Evolutionary conservation across 2,888 invertebrate genomes (phyloP), one percentile per base, ranked within the genome.

Genomic region (Falcaria lacertinaria): DNA sequence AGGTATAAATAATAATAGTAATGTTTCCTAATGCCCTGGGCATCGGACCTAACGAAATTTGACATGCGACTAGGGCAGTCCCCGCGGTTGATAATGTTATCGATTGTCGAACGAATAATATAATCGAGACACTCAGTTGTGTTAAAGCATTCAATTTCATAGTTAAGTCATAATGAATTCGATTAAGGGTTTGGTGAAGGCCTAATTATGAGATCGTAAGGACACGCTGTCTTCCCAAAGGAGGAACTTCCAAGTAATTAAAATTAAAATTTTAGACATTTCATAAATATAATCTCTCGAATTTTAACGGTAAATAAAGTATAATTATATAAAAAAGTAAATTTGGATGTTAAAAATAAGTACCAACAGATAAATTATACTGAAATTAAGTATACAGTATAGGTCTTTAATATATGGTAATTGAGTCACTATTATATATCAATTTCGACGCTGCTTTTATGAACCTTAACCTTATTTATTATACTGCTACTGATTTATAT

Each of bases 401-500:
- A n/a, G 65, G 52, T 59, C 47, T 41, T 45, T 47, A 53, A 43
- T 57, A 57, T n/a, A n/a, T n/a, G n/a, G 45, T 47, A 44, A 51
- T 42, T 59, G 35, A 35, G 54, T 54, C 46, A 60, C 43, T 62
- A 63, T 64, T 65, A 50, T 64, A 69, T 65, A 70, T 68, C 60
- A 51, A 74, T 84, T 86, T 84, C 55, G 75, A 85, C 78, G 73
- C 82, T 71, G 78, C 78, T 80, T 84, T 84, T 85, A 70, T 60
- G 64, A 74, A 74, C 80, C 75, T 59, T 72, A 62, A 75, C 74
- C 70, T 76, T 64, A 73, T 76, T 77, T 77, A n/a, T n/a, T n/a
- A n/a, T n/a, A n/a, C n/a, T n/a, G n/a, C n/a, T n/a, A n/a, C n/a
- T n/a, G n/a, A n/a, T n/a, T n/a, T n/a, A n/a, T n/a, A n/a, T n/a